Evolutionary conservation across 2,888 invertebrate species (phyloP), one percentile per base, ranked within the genome.

Genomic region (Polyommatus iphigenia): DNA sequence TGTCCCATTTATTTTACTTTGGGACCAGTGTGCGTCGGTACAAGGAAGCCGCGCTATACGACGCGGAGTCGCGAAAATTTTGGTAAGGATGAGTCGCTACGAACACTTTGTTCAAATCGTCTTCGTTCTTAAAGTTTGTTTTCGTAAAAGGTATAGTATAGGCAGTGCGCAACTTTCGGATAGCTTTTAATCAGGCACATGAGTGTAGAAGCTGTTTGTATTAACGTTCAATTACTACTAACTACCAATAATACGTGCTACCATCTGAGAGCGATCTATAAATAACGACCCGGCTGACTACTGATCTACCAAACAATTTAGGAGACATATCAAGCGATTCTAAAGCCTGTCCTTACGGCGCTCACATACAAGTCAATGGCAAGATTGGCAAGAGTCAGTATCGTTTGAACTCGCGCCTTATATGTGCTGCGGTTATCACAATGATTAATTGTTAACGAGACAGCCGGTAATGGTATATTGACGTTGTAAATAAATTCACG

Each of bases 401-500:
- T 78, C 78, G 59, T 79, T 78, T 79, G 80, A 78, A 71, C 78
- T 78, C 78, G 79, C 79, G 78, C 83, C 83, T 81, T 83, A 83
- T 82, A 82, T 76, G 82, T 80, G 80, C 71, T 75, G 78, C 41
- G 77, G 79, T 82, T 82, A 83, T 82, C 83, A 79, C 73, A 77
- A 78, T 83, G 83, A 83, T 83, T 81, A 81, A 83, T 82, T 79
- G 80, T 73, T 41, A 77, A 76, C 76, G 71, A 76, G 77, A 78
- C 77, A 78, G 77, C 77, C 77, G 78, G 78, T 80, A 80, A 81
- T 80, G 80, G 76, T 76, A 73, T 80, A 80, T 80, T 80, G 80
- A 80, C 79, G 81, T 79, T 79, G 71, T 79, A 78, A 80, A 78
- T 76, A 81, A 75, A 57, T 57, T 72, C 32, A 77, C 62, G 77